phyloP scores from a whole-genome alignment of 1,140 invertebrate genomes.

The Scaptomyza hsui region DNA sequence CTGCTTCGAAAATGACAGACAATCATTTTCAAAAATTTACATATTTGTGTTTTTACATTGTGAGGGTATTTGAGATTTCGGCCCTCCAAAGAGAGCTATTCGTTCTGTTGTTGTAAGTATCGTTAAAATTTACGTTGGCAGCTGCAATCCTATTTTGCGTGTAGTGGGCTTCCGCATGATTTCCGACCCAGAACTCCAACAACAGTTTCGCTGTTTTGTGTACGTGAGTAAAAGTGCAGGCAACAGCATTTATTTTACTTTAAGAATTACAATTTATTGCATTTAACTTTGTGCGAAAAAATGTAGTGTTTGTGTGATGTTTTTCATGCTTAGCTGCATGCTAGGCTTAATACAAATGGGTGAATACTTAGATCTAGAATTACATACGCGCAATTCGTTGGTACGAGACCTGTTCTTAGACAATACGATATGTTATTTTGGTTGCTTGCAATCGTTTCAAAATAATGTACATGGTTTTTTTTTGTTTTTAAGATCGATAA shows the following conservation, averaged over 20 bases:
- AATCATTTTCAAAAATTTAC: too few relatives aligned
- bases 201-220: background rate
- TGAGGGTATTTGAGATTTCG: background rate
- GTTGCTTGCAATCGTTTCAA: conserved; percentile 67
- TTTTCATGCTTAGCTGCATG: conserved; percentile 69
- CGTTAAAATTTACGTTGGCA: conserved; percentile 66
- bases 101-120: conserved; percentile 38
- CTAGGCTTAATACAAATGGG: conserved; percentile 26
- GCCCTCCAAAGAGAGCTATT: background rate
- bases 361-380: conserved; percentile 37
- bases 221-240: conserved; percentile 2
- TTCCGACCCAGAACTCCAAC: conserved; percentile 25
- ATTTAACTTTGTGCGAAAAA: conserved; percentile 51
- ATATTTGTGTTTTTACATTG: too few relatives aligned
- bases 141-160: conserved; percentile 67
- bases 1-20: too few relatives aligned
- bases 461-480: conserved; percentile 56
- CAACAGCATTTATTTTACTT: conserved; percentile 33
- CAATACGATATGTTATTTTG: conserved; percentile 68
- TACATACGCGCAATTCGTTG: conserved; percentile 56
- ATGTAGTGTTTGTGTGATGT: conserved; percentile 37
- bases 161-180: conserved; percentile 58
- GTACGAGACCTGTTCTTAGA: conserved; percentile 50
- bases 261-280: conserved; percentile 61
- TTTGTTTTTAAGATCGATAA: conserved; percentile 46